A percentile compares a stretch with the other conserved stretches of the same genome.
Conservation (phyloP, 2,113 vertebrate species). For the Miniopterus natalensis region DNA sequence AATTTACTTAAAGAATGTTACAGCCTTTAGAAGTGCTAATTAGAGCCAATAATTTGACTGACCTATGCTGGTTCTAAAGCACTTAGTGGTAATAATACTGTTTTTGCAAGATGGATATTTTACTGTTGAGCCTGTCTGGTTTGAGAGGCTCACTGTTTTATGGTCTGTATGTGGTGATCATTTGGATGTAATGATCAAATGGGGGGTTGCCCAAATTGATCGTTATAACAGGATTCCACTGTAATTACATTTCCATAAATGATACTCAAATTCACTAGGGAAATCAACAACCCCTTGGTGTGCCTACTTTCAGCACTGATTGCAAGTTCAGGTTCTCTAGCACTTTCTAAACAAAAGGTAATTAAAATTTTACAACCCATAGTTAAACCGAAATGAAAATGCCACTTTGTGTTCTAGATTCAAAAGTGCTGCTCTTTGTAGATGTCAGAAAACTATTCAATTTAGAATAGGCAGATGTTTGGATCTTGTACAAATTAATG, state of each 20-base stretch:
- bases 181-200: conserved; percentile 85
- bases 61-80: conserved; percentile 81
- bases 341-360: conserved; percentile 84
- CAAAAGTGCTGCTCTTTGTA: conserved; percentile 78
- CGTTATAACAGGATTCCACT: conserved; percentile 84
- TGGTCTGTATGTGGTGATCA: conserved; percentile 83
- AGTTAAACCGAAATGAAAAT: conserved; percentile 80
- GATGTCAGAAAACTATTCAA: conserved; percentile 70
- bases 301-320: conserved; percentile 83
- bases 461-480: conserved; percentile 49
- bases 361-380: conserved; percentile 81
- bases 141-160: conserved; percentile 84
- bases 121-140: conserved; percentile 80
- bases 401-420: conserved; percentile 77
- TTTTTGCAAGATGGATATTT: conserved; percentile 84
- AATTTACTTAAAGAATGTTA: conserved; percentile 75
- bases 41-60: conserved; percentile 80
- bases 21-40: conserved; percentile 75
- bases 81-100: conserved; percentile 80
- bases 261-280: conserved; percentile 82
- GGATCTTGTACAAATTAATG: conserved; percentile 31
- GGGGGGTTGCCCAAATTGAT: conserved; percentile 85
- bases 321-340: conserved; percentile 79
- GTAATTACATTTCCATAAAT: conserved; percentile 88
- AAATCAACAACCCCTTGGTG: conserved; percentile 85